Percentiles rank a stretch among this genome's conserved stretches.
Evolutionary conservation across 2,888 invertebrate species (phyloP).

Genomic region (Julus scandinavius): DNA sequence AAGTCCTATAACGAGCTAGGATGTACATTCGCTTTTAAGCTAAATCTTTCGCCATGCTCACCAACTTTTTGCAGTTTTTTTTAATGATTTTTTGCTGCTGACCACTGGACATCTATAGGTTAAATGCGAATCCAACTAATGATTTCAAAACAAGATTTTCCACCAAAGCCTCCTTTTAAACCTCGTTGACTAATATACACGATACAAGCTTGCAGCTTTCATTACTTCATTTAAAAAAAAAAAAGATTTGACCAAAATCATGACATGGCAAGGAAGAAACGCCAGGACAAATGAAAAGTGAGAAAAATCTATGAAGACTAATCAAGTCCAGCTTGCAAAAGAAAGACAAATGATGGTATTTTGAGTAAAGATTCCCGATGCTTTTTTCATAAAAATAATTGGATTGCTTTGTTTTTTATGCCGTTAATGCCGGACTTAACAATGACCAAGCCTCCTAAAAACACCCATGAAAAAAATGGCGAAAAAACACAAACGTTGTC

Average conservation of each 20-base stretch:
- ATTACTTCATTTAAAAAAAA: not conserved
- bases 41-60: not conserved
- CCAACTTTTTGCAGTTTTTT: not conserved
- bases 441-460: not conserved
- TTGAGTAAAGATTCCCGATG: not conserved
- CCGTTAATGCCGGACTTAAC: not conserved
- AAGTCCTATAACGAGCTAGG: conserved; percentile 27
- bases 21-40: not conserved
- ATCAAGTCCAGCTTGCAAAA: not conserved
- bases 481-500: not conserved
- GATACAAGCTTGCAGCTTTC: not conserved
- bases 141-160: conserved; percentile 37
- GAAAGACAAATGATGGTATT: not conserved
- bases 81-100: conserved; percentile 35
- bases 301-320: not conserved
- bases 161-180: conserved; percentile 1
- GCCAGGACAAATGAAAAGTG: not conserved
- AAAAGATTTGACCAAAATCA: not conserved
- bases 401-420: not conserved
- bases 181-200: conserved; percentile 1
- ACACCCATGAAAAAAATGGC: not conserved
- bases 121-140: conserved; percentile 13
- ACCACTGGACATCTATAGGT: not conserved
- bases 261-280: not conserved
- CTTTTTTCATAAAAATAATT: not conserved